Evolutionary conservation across 1,140 invertebrate species (phyloP).

Genomic region (Cecropterus lyciades): DNA sequence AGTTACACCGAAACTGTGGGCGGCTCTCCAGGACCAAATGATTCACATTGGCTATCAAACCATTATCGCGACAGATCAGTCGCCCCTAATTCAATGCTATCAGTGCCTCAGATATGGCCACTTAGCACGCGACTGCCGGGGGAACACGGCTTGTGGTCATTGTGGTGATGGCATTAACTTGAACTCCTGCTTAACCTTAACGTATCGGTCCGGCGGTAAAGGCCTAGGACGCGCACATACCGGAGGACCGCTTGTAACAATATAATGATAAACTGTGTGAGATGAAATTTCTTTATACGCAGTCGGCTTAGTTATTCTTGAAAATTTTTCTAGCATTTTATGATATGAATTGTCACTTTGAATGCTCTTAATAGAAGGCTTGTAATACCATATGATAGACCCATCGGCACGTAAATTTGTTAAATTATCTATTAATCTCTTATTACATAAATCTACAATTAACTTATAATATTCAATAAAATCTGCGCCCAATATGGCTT

Average conservation of each 20-base stretch:
- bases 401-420: not conserved
- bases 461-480: no score
- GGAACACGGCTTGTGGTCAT: no score
- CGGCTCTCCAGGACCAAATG: no score
- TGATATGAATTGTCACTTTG: not conserved
- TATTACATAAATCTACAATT: not conserved
- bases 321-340: no score
- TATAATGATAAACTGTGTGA: conserved; percentile 5
- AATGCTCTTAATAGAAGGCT: not conserved
- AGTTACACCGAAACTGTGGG: no score
- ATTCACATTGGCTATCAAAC: no score
- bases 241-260: conserved; percentile 14
- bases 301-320: not conserved
- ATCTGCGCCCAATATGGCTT: no score
- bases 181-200: conserved; percentile 1
- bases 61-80: no score
- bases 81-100: no score
- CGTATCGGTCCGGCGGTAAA: conserved; percentile 3
- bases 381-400: not conserved
- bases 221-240: conserved; percentile 1
- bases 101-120: no score
- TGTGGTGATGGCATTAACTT: not conserved
- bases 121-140: no score
- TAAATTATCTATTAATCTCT: conserved; percentile 19
- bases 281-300: not conserved